Conservation (phyloP, 2,888 invertebrate species). For the Polyommatus icarus region DNA sequence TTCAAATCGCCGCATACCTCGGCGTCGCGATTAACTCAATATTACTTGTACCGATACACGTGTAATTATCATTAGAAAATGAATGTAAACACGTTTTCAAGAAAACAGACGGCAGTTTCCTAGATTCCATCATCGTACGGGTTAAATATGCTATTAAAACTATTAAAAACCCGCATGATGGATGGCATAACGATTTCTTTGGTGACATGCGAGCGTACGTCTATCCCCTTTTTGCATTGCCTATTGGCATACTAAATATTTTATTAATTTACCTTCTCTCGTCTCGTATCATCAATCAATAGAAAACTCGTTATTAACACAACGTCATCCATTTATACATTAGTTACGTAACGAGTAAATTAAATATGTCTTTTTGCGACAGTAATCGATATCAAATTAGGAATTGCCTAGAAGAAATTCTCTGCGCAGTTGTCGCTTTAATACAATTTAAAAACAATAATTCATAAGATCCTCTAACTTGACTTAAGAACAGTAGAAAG, state of each 20-base stretch:
- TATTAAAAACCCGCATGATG: slow-evolving; percentile 41
- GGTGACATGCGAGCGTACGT: slow-evolving; percentile 54
- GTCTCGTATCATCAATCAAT: slow-evolving; percentile 67
- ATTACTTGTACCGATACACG: slow-evolving; percentile 22
- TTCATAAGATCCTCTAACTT: neutral
- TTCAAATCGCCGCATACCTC: slow-evolving; percentile 24
- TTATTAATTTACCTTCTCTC: slow-evolving; percentile 63
- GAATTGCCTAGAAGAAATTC: neutral
- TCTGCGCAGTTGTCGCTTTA: neutral
- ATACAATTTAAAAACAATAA: neutral
- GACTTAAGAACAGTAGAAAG: too few relatives aligned
- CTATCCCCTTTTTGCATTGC: slow-evolving; percentile 64
- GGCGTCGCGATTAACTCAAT: neutral
- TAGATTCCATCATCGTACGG: slow-evolving; percentile 37
- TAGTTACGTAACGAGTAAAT: slow-evolving; percentile 53
- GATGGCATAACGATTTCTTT: slow-evolving; percentile 60
- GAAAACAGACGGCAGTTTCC: slow-evolving; percentile 24
- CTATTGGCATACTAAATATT: slow-evolving; percentile 62
- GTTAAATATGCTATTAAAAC: slow-evolving; percentile 38
- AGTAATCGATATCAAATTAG: slow-evolving; percentile 29
- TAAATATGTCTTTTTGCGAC: slow-evolving; percentile 34
- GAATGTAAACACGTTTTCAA: slow-evolving; percentile 20
- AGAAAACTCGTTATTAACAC: slow-evolving; percentile 60
- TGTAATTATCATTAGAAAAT: slow-evolving; percentile 26
- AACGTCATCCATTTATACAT: slow-evolving; percentile 55